Percentiles rank a stretch among this genome's conserved stretches.
These are phyloP conservation scores for Chrysotoxum bicinctum DNA, from an alignment of 2,888 invertebrate species.

Conservation along the genomic window DNA sequence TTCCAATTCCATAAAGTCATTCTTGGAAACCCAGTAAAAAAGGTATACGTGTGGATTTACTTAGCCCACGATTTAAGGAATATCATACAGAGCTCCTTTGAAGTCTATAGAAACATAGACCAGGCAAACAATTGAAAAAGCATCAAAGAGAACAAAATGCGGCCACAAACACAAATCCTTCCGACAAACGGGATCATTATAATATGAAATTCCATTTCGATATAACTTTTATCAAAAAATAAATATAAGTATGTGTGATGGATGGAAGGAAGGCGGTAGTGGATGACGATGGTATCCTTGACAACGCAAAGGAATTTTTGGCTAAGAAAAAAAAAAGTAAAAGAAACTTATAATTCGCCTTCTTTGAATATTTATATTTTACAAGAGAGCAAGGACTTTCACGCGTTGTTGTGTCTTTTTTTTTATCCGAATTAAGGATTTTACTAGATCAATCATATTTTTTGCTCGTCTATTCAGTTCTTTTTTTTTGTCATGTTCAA, in stretches of 20 bases:
- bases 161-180: conserved; percentile 64
- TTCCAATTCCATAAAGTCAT: conserved; percentile 14
- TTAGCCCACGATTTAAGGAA: conserved; percentile 26
- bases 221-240: not conserved
- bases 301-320: conserved; percentile 38
- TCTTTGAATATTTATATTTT: conserved; percentile 3
- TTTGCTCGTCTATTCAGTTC: conserved; percentile 41
- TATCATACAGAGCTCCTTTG: conserved; percentile 53
- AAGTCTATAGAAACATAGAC: conserved; percentile 26
- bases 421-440: conserved; percentile 70
- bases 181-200: conserved; percentile 61
- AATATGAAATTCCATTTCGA: conserved; percentile 45
- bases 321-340: not conserved
- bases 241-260: not conserved
- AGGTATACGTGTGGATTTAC: conserved; percentile 42
- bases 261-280: conserved; percentile 11
- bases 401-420: conserved; percentile 67
- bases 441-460: conserved; percentile 69
- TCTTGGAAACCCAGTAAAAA: conserved; percentile 20
- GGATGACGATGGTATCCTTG: conserved; percentile 48
- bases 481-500: conserved; percentile 10
- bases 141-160: conserved; percentile 59
- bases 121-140: conserved; percentile 15
- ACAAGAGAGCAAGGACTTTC: conserved; percentile 45
- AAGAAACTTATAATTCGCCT: conserved; percentile 32